Evolutionary conservation across 30 jellyfish, hydroid and myxozoan genomes (phyloP), one percentile per base, ranked within the genome.

Genomic region (Catostylus mosaicus): DNA sequence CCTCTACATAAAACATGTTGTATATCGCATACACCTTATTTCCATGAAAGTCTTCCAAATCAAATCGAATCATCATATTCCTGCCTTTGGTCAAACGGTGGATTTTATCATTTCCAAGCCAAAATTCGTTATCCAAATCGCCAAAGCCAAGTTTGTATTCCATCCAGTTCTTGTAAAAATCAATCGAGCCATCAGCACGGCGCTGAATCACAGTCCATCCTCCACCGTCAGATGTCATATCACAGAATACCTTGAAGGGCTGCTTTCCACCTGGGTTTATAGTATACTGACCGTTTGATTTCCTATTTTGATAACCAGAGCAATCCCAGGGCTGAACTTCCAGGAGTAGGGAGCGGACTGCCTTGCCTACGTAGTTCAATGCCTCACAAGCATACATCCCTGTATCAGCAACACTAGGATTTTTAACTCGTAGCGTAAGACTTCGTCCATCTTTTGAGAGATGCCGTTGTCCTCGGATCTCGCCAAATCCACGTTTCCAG

Each of bases 171-270:
- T 10, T 76, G 67, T 29, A 61, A 35, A 77, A 77, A 36, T 77
- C 88, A 40, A 59, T 80, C 3, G 66, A 26, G 20, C 88, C 88
- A 59, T 77, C 78, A 30, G 67, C 43, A 20, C 88, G 78, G 12
- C 88, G 78, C 19, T 77, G 88, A 54, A 77, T 59, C 43, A 77
- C 88, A 26, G 88, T 77, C 88, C 88, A 77, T 2, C 88, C 88
- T 6, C 88, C 88, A 4, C 77, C 67, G 1, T 26, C 67, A 6
- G 69, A 57, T 8, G 67, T 35, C 88, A 77, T 77, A 59, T 77
- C 88, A 61, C 88, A 77, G 30, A 19, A 64, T 0, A 77, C 79
- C 4, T 22, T 1, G 16, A 77, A 61, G 8, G 88, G 79, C 45
- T 33, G 30, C n/a, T 73, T 73, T 2, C 67, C 67, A n/a, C 51